Base-by-base conservation (phyloP, 2,888 invertebrate genomes). In the Cotesia congregata region DNA sequence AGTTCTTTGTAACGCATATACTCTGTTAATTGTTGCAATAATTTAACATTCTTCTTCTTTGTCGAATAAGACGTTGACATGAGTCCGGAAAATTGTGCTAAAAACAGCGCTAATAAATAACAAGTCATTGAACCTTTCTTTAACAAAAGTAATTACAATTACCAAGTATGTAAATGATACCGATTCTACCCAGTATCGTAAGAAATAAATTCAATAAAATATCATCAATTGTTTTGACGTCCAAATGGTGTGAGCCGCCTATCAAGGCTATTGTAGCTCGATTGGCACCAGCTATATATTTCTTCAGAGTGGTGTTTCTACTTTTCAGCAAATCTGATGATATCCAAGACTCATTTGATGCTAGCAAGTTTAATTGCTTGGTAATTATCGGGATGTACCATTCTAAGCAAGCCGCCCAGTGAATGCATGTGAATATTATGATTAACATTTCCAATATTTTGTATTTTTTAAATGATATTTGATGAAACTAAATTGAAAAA, bases 1-100 rank as follows among this genome's bases (percentile, higher is more conserved):
- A 91, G 81, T 79, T 90, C 90, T 76, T 90, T 91, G 79, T 90
- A 88, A 1, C 85, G 87, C 84, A 90, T 88, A 75, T 89, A 91
- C 64, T 90, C 90, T 59, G 87, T 83, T 38, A 91, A 82, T 79
- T 91, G 90, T 72, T 89, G 88, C 1, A 86, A 71, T 17, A 83
- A 73, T 64, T 82, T 84, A 39, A 82, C 67, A 40, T 85, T 81
- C 40, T 81, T 83, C 64, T 84, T 86, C 61, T 78, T 81, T 15
- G 83, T 80, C 30, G 83, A 83, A 15, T 82, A 77, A 61, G 83
- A 82, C 1, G 84, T 85, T 5, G 81, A 79, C 79, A 86, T 80
- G 12, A 88, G 71, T 30, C 86, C 83, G 7, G 84, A 77, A 67
- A 86, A 82, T 82, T 85, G 86, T 0, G 82, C 86, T 86, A 76